phyloP scores from a whole-genome alignment of 2,888 invertebrate genomes.

The Pyrrhosoma nymphula region DNA sequence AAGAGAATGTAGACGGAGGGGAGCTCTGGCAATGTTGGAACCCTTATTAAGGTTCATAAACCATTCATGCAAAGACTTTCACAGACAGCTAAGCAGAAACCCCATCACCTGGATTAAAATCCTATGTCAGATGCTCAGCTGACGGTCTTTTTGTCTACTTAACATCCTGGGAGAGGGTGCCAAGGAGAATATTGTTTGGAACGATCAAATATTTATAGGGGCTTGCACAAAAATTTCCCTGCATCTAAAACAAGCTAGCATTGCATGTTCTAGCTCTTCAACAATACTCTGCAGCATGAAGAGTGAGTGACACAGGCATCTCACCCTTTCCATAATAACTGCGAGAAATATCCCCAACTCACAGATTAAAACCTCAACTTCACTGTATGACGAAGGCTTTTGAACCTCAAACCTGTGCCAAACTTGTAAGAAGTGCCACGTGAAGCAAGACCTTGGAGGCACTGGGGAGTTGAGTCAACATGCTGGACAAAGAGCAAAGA shows the following conservation, averaged over 20 bases:
- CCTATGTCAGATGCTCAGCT: conserved; percentile 65
- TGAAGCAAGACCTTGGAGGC: neutral
- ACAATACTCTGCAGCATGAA: conserved; percentile 61
- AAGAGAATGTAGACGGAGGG: conserved; percentile 67
- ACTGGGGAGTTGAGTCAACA: conserved; percentile 56
- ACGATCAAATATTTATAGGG: conserved; percentile 64
- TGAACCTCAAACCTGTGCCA: conserved; percentile 64
- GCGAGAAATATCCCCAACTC: conserved; percentile 53
- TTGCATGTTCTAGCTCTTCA: conserved; percentile 63
- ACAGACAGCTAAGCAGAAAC: conserved; percentile 65
- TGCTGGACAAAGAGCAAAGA: conserved; percentile 60
- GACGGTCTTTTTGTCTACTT: conserved; percentile 60
- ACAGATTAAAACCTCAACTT: conserved; percentile 40
- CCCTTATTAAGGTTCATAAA: conserved; percentile 57
- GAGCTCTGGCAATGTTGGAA: conserved; percentile 66
- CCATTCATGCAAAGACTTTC: conserved; percentile 67
- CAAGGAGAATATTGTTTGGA: conserved; percentile 61
- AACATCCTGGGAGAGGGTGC: conserved; percentile 64
- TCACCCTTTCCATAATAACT: conserved; percentile 41
- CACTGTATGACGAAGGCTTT: conserved; percentile 53
- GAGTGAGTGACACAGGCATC: conserved; percentile 35
- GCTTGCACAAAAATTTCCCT: conserved; percentile 62
- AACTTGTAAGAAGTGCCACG: conserved; percentile 54
- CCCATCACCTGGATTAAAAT: conserved; percentile 63
- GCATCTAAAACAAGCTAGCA: conserved; percentile 66